phyloP scores from a whole-genome alignment of 2,888 invertebrate genomes.

The Elmis aenea region DNA sequence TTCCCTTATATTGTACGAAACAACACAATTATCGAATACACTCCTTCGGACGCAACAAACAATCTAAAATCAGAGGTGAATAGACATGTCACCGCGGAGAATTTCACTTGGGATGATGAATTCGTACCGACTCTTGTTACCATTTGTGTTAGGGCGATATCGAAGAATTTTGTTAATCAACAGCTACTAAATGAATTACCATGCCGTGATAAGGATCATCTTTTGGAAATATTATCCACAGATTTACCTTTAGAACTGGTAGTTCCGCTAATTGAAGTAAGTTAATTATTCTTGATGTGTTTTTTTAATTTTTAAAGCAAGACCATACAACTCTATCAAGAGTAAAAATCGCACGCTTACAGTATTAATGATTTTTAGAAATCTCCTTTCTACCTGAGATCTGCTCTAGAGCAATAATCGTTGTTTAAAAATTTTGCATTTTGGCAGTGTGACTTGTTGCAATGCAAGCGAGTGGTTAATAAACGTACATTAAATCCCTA shows the following conservation, averaged over 20 bases:
- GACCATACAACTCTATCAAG: no score
- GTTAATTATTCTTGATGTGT: no score
- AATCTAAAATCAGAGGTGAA: constrained; percentile 41
- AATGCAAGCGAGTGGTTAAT: no score
- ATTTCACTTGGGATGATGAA: constrained; percentile 51
- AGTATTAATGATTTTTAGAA: no score
- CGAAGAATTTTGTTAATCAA: constrained; percentile 49
- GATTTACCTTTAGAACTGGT: constrained; percentile 55
- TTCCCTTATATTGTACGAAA: constrained; percentile 44
- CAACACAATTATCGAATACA: constrained; percentile 48
- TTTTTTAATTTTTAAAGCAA: no score
- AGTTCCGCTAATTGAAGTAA: constrained; percentile 52
- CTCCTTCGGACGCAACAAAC: constrained; percentile 37
- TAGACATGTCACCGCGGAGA: constrained; percentile 50
- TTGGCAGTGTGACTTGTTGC: no score
- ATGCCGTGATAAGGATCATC: constrained; percentile 53
- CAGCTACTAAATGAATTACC: constrained; percentile 54
- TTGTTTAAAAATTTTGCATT: no score
- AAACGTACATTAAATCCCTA: no score
- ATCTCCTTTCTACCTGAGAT: no score
- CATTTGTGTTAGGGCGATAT: constrained; percentile 50
- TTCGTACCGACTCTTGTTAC: constrained; percentile 48
- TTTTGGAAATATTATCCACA: constrained; percentile 58
- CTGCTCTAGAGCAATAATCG: no score
- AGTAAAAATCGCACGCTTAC: no score